These are phyloP conservation scores for Heliconius ethilla DNA, from an alignment of 2,888 invertebrate species.

Conservation along the genomic window DNA sequence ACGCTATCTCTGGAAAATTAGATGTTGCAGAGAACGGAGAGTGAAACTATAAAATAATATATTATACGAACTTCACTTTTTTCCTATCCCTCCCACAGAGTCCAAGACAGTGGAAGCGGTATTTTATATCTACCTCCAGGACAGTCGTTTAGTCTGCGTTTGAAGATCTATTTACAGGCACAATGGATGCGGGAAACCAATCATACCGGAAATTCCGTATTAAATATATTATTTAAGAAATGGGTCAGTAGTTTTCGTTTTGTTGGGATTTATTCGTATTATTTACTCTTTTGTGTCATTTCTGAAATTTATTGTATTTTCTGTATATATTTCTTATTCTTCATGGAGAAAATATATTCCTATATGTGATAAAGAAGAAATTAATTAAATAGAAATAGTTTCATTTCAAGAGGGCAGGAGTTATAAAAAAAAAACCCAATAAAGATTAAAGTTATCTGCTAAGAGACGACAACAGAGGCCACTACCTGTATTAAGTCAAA, in stretches of 20 bases:
- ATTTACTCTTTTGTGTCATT: not conserved
- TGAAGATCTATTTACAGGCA: slow-evolving; percentile 36
- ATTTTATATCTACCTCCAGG: slow-evolving; percentile 40
- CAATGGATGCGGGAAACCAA: slow-evolving; percentile 32
- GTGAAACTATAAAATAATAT: not conserved
- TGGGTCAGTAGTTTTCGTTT: slow-evolving; percentile 8
- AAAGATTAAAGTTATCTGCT: no score
- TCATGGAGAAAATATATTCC: not conserved
- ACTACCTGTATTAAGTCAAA: no score
- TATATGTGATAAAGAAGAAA: not conserved
- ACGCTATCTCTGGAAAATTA: not conserved
- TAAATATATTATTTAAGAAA: slow-evolving; percentile 24
- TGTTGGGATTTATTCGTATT: not conserved
- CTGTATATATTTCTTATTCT: no score
- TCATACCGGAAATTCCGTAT: slow-evolving; percentile 23
- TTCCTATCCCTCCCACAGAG: slow-evolving; percentile 27
- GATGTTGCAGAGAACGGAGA: not conserved
- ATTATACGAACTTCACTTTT: slow-evolving; percentile 20
- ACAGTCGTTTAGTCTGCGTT: slow-evolving; percentile 40
- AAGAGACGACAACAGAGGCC: no score
- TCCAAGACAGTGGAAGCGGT: slow-evolving; percentile 36
- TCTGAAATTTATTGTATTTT: not conserved
- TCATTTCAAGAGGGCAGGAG: no score
- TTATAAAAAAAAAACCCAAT: no score
- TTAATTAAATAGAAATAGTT: not conserved